Conservation (phyloP, 2,888 invertebrate species). For the Chaetoderma sp. region DNA sequence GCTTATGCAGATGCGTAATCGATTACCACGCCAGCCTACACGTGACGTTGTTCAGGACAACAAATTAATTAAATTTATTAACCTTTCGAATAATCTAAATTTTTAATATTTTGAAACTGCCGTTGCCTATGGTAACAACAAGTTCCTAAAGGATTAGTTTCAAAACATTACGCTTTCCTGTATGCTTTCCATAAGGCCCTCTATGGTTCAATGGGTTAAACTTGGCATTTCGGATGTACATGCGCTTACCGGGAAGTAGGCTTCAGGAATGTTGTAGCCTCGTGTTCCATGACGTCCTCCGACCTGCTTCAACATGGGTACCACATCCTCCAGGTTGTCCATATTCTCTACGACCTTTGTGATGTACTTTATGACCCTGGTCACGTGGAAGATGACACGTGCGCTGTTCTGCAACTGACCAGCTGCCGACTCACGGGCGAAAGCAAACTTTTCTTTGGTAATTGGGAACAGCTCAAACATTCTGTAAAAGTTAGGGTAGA, state of each 20-base stretch:
- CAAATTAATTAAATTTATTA: too few species aligned
- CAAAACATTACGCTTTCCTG: too few species aligned
- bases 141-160: too few species aligned
- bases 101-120: too few species aligned
- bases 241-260: constrained; percentile 8
- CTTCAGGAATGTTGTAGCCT: constrained; percentile 5
- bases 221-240: too few species aligned
- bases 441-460: constrained; percentile 9
- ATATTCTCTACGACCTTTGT: constrained; percentile 2
- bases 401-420: constrained; percentile 13
- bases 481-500: not conserved
- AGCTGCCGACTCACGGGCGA: constrained; percentile 5
- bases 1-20: too few species aligned
- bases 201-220: too few species aligned
- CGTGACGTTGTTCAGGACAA: too few species aligned
- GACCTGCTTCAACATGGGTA: constrained; percentile 4
- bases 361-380: constrained; percentile 10
- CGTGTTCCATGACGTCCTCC: constrained; percentile 11
- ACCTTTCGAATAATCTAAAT: too few species aligned
- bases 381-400: constrained; percentile 17
- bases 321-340: constrained; percentile 12
- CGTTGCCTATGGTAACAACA: too few species aligned
- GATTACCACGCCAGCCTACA: too few species aligned
- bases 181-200: too few species aligned
- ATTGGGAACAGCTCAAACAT: not conserved